phyloP scores from a whole-genome alignment of 2,888 invertebrate species.

The Diplolepis rosae region DNA sequence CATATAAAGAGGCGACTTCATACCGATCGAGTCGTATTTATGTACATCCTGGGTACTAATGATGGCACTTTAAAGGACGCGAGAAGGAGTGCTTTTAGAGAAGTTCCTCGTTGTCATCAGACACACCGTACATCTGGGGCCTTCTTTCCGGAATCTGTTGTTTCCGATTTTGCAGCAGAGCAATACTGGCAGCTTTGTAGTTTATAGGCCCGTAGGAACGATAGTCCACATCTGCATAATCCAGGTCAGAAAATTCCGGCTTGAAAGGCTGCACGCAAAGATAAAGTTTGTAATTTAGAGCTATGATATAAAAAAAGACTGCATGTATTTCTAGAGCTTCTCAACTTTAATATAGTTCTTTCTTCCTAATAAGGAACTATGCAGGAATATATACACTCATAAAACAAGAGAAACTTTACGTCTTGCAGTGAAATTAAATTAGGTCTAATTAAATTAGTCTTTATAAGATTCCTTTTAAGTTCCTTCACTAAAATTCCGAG shows the following conservation, averaged over 20 bases:
- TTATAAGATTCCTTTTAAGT: too few species aligned
- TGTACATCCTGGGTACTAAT: slow-evolving; percentile 48
- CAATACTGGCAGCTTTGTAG: slow-evolving; percentile 90
- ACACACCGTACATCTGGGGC: slow-evolving; percentile 71
- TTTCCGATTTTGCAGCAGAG: slow-evolving; percentile 63
- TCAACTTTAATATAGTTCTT: not conserved
- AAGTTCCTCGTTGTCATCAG: slow-evolving; percentile 71
- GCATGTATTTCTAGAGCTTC: not conserved
- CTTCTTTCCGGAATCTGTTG: slow-evolving; percentile 59
- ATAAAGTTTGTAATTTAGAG: slow-evolving; percentile 29
- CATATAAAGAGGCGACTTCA: slow-evolving; percentile 49
- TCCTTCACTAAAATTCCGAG: too few species aligned
- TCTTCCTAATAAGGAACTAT: not conserved
- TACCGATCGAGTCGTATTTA: slow-evolving; percentile 49
- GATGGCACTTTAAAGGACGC: slow-evolving; percentile 47
- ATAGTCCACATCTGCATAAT: slow-evolving; percentile 93
- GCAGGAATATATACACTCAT: not conserved
- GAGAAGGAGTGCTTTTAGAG: slow-evolving; percentile 54
- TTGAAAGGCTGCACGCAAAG: slow-evolving; percentile 81
- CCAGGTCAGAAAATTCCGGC: slow-evolving; percentile 86
- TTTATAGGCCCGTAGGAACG: slow-evolving; percentile 93
- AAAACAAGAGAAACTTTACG: too few species aligned
- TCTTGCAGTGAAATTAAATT: not conserved
- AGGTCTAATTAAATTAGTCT: not conserved
- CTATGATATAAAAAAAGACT: not conserved